These are phyloP conservation scores for Panzeria rudis DNA, from an alignment of 2,888 invertebrate species.

Conservation along the genomic window DNA sequence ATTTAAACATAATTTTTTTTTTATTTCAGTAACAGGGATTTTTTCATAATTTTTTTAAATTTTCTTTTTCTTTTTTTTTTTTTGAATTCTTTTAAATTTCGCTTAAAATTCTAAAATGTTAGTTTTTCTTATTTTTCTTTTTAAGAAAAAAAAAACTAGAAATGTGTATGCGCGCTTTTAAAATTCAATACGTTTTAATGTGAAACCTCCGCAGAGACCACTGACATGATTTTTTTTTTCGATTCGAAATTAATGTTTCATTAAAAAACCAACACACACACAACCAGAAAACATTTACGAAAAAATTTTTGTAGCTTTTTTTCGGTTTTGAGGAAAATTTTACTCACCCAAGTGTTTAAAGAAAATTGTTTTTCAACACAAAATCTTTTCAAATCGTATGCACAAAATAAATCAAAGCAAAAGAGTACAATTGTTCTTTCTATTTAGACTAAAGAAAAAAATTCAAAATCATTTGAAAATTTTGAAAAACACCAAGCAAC, in stretches of 20 bases:
- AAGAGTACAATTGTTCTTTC: slow-evolving; percentile 15
- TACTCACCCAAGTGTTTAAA: slow-evolving; percentile 41
- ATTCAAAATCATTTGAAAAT: slow-evolving; percentile 40
- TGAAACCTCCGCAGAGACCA: slow-evolving; percentile 84
- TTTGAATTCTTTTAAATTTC: slow-evolving; percentile 12
- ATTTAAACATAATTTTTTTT: neutral
- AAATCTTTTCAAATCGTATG: neutral
- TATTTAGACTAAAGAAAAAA: neutral
- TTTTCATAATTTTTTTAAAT: neutral
- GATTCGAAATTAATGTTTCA: slow-evolving; percentile 64
- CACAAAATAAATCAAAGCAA: neutral
- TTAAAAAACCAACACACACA: slow-evolving; percentile 25
- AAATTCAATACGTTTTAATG: slow-evolving; percentile 81
- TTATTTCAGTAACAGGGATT: neutral
- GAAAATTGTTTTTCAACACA: slow-evolving; percentile 33
- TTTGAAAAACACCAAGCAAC: neutral
- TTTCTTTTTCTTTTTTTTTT: neutral
- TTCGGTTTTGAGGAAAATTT: slow-evolving; percentile 46
- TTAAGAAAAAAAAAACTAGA: slow-evolving; percentile 29
- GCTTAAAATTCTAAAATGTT: slow-evolving; percentile 45
- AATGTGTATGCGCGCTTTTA: slow-evolving; percentile 72
- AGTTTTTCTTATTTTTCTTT: slow-evolving; percentile 37
- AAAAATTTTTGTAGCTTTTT: slow-evolving; percentile 33
- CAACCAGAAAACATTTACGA: slow-evolving; percentile 9
- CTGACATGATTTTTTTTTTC: slow-evolving; percentile 78